Conservation (phyloP, 2,797 vertebrate species). For the Phalanger gymnotis region DNA sequence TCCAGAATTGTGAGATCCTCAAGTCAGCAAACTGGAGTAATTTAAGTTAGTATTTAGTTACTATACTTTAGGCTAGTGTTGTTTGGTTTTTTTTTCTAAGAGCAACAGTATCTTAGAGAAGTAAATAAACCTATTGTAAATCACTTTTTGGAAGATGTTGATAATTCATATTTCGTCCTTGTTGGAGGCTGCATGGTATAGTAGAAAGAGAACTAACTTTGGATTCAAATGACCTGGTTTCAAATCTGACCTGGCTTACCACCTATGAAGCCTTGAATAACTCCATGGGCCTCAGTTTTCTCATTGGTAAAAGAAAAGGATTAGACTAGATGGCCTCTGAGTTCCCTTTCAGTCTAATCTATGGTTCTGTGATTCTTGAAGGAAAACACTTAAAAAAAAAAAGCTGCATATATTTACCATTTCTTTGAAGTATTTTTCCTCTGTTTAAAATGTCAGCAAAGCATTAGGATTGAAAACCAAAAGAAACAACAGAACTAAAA, state of each 20-base stretch:
- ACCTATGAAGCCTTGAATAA: background rate
- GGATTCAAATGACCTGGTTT: background rate
- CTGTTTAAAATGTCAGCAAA: slow-evolving; percentile 35
- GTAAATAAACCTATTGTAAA: slow-evolving; percentile 24
- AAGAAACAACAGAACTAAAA: background rate
- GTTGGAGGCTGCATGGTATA: background rate
- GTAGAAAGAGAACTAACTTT: background rate
- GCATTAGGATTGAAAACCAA: background rate
- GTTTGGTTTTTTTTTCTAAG: background rate
- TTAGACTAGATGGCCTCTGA: background rate
- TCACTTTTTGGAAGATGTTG: slow-evolving; percentile 16
- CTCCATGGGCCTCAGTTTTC: background rate
- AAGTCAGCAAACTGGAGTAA: background rate
- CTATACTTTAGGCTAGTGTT: slow-evolving; percentile 33
- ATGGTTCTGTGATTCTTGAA: background rate
- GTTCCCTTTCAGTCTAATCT: background rate
- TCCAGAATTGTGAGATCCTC: background rate
- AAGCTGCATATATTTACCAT: background rate
- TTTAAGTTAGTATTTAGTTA: background rate
- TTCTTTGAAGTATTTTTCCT: slow-evolving; percentile 37
- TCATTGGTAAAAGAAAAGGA: background rate
- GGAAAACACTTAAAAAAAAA: background rate
- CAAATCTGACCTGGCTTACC: background rate
- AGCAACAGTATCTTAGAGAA: slow-evolving; percentile 14
- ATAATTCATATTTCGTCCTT: slow-evolving; percentile 2